phyloP scores from a whole-genome alignment of 1,140 invertebrate species.

The Radopholus similis region DNA sequence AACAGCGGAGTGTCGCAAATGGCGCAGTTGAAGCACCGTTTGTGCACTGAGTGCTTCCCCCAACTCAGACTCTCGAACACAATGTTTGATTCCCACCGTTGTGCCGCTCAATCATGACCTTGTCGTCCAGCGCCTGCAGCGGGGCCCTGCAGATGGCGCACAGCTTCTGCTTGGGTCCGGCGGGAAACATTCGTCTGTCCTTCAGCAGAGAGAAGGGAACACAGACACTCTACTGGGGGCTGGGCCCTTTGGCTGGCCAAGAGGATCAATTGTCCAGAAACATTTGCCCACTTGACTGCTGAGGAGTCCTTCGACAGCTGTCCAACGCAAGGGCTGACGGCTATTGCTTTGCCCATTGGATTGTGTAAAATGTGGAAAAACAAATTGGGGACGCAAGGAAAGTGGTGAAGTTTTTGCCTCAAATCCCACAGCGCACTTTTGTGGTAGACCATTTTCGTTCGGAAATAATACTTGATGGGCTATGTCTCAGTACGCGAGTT shows the following conservation, averaged over 20 bases:
- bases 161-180: background rate
- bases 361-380: background rate
- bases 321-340: too few species aligned
- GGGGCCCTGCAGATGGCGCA: slow-evolving; percentile 6
- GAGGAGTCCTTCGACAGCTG: too few species aligned
- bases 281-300: too few species aligned
- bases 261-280: too few species aligned
- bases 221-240: too few species aligned
- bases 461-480: too few species aligned
- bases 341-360: too few species aligned
- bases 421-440: background rate
- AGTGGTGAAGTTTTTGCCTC: background rate
- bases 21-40: slow-evolving; percentile 26
- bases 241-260: too few species aligned
- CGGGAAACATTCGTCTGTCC: slow-evolving; percentile 2
- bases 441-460: background rate
- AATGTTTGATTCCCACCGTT: background rate
- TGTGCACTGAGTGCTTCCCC: slow-evolving; percentile 14
- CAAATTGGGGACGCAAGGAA: background rate
- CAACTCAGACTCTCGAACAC: background rate
- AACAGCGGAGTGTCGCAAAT: slow-evolving; percentile 19
- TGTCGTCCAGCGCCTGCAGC: slow-evolving; percentile 4
- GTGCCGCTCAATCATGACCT: slow-evolving; percentile 1
- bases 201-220: too few species aligned
- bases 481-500: too few species aligned